Evolutionary conservation across 2,797 vertebrate species (phyloP).

Genomic region (Gymnothorax reevesii): DNA sequence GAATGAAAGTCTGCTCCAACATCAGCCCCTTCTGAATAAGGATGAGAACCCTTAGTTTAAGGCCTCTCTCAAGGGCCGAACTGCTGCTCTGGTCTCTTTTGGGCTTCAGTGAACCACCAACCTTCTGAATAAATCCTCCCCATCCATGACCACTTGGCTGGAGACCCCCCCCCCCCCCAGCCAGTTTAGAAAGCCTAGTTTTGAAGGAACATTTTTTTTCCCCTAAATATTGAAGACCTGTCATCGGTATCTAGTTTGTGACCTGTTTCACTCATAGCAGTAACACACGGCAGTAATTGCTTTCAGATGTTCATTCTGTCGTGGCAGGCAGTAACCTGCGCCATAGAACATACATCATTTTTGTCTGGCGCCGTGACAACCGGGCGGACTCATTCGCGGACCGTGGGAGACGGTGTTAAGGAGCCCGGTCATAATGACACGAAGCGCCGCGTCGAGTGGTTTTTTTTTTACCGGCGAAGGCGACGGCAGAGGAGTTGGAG

Average conservation of each 20-base stretch:
- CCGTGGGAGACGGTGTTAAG: conserved; percentile 34
- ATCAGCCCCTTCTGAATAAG: no score
- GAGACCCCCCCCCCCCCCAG: no score
- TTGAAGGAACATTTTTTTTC: conserved; percentile 6
- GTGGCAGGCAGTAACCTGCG: conserved; percentile 32
- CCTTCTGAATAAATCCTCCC: no score
- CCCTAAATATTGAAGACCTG: conserved; percentile 5
- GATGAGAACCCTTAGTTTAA: no score
- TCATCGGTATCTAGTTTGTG: conserved; percentile 36
- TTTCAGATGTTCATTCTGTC: conserved; percentile 41
- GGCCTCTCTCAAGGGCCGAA: no score
- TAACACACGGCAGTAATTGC: conserved; percentile 44
- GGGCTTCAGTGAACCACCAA: no score
- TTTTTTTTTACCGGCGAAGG: conserved; percentile 33
- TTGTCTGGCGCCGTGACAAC: background rate
- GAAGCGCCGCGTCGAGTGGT: conserved; percentile 42
- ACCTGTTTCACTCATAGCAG: conserved; percentile 37
- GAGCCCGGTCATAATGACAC: conserved; percentile 41
- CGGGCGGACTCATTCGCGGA: conserved; percentile 12
- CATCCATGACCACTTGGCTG: no score
- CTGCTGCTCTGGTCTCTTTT: no score
- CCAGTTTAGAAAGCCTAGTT: no score
- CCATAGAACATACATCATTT: conserved; percentile 36
- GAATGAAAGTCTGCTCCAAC: no score
- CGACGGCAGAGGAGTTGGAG: conserved; percentile 41